Base-by-base conservation (phyloP, 2,888 invertebrate genomes). In the Heliconius cydno region DNA sequence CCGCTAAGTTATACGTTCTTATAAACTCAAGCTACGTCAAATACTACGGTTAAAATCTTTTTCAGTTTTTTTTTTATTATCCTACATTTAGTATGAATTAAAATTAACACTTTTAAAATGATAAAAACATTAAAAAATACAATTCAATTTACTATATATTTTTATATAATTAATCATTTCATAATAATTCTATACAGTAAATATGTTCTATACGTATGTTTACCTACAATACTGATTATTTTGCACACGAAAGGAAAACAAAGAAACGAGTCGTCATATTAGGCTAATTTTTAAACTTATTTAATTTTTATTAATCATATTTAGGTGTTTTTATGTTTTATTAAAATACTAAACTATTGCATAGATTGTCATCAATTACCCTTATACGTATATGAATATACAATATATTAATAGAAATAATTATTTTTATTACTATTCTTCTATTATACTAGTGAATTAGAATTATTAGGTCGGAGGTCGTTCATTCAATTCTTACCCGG, bases 211-310 rank as follows among this genome's bases (percentile, higher is more conserved):
- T 30, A 77, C 9, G 30, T 41, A 57, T 22, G 25, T 28, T 38
- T 28, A 60, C 34, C n/a, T 65, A 63, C 60, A 70, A 19, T 71
- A 77, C 77, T 63, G 60, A 65, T 65, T 63, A 65, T 71, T 77
- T 46, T 65, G 71, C 65, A 71, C 70, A n/a, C 63, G 46, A 71
- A 71, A 65, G 38, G 70, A 77, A 70, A 77, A 70, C 60, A 63
- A 28, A 77, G 63, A 46, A 77, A 71, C 71, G 22, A 30, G 71
- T 71, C 30, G 9, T 77, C 15, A 77, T 41, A 71, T 30, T 34
- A 41, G 19, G 30, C 19, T 41, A n/a, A 65, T 77, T 65, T 71
- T 28, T 73, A 13, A 34, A 60, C 1, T n/a, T 57, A 72, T 30
- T 12, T 5, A 30, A 57, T 34, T 28, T 22, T 30, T 22, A 72